Conservation (phyloP, 2,888 invertebrate species). For the Argynnis bischoffii region DNA sequence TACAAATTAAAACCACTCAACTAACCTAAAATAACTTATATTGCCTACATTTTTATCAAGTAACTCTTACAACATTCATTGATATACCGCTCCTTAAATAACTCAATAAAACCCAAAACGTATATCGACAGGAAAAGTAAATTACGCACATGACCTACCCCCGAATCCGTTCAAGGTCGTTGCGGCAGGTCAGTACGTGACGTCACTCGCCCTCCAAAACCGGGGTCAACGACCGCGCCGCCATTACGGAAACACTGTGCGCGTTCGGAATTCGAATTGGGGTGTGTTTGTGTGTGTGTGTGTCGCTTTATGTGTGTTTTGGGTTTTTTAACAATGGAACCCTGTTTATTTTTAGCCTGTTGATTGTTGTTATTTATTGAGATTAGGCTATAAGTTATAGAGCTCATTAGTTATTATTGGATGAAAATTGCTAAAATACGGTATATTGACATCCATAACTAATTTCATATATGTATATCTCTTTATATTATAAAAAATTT, state of each 20-base stretch:
- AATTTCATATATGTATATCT: no score
- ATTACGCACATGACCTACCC: constrained; percentile 32
- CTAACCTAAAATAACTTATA: no score
- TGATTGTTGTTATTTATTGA: constrained; percentile 37
- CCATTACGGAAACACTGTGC: constrained; percentile 77
- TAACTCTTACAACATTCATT: no score
- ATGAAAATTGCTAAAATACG: no score
- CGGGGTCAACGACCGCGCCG: constrained; percentile 71
- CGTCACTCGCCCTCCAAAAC: constrained; percentile 80
- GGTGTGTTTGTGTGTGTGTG: constrained; percentile 42
- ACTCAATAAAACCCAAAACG: constrained; percentile 1
- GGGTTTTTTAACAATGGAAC: constrained; percentile 46
- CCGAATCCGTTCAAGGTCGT: constrained; percentile 66
- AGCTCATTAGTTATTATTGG: no score
- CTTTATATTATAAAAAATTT: no score
- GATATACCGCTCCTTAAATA: neutral
- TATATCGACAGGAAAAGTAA: constrained; percentile 15
- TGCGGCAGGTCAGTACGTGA: constrained; percentile 78
- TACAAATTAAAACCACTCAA: no score
- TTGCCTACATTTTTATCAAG: no score
- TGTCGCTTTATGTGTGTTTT: constrained; percentile 44
- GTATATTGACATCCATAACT: no score
- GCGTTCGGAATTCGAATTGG: constrained; percentile 80
- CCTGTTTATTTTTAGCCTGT: constrained; percentile 39
- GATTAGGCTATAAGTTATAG: constrained; percentile 7